A percentile compares a stretch with the other conserved stretches of the same genome.
Conservation (phyloP, 2,113 vertebrate species). For the Stegastes partitus region DNA sequence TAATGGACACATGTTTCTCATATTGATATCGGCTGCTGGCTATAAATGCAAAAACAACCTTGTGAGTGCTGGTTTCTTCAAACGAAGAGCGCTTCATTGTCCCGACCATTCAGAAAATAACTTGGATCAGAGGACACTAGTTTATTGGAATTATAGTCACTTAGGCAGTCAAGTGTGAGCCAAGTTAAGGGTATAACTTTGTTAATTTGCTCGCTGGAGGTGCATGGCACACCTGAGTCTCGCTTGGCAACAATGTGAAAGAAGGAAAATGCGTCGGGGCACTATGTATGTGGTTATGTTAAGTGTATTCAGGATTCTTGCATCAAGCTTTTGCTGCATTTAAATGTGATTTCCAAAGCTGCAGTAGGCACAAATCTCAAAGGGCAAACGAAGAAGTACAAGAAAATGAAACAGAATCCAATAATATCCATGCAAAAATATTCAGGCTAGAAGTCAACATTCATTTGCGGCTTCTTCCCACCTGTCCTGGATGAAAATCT, state of each 20-base stretch:
- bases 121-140: background rate
- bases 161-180: background rate
- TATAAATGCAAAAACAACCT: conserved; percentile 18
- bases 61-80: conserved; percentile 29
- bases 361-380: too few species aligned
- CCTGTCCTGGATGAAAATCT: too few species aligned
- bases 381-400: too few species aligned
- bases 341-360: background rate
- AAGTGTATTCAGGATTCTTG: background rate
- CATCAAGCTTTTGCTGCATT: background rate
- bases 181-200: background rate
- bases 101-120: conserved; percentile 12
- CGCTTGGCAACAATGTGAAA: background rate
- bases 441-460: too few species aligned
- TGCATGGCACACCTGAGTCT: too few species aligned
- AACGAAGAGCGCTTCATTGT: conserved; percentile 13
- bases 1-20: conserved; percentile 21
- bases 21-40: background rate
- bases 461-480: too few species aligned
- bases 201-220: background rate
- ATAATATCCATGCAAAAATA: too few species aligned
- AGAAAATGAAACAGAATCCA: too few species aligned
- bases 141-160: conserved; percentile 4
- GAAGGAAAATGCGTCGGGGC: background rate
- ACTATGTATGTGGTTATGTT: background rate